phyloP scores from a whole-genome alignment of 2,888 invertebrate genomes.

The Ochropleura leucogaster region DNA sequence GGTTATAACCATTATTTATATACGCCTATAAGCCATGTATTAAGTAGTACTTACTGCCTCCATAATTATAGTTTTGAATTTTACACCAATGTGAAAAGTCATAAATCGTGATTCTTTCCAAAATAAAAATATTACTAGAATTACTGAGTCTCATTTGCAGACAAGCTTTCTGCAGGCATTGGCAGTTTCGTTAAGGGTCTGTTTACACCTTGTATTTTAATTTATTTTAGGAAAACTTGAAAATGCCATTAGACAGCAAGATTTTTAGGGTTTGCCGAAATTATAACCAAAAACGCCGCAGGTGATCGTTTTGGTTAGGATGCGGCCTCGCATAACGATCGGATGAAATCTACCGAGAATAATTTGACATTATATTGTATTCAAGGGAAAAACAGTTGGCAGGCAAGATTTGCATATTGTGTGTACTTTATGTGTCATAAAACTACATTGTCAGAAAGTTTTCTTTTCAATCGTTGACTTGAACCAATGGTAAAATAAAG shows the following conservation, averaged over 20 bases:
- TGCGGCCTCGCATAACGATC: not conserved
- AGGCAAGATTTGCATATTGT: not conserved
- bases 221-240: not conserved
- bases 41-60: no score
- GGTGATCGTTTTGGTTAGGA: not conserved
- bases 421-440: not conserved
- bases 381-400: not conserved
- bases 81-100: no score
- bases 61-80: no score
- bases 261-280: not conserved
- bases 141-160: no score
- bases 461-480: not conserved
- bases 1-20: no score
- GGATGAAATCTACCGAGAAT: not conserved
- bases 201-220: not conserved
- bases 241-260: not conserved
- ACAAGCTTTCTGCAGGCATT: no score
- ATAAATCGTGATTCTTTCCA: no score
- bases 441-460: constrained; percentile 22
- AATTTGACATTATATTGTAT: not conserved
- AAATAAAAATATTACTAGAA: no score
- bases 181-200: no score
- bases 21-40: no score
- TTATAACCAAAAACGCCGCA: not conserved
- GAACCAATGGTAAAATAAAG: no score